phyloP scores from a whole-genome alignment of 2,113 vertebrate species.

The Sebastes schlegelii region DNA sequence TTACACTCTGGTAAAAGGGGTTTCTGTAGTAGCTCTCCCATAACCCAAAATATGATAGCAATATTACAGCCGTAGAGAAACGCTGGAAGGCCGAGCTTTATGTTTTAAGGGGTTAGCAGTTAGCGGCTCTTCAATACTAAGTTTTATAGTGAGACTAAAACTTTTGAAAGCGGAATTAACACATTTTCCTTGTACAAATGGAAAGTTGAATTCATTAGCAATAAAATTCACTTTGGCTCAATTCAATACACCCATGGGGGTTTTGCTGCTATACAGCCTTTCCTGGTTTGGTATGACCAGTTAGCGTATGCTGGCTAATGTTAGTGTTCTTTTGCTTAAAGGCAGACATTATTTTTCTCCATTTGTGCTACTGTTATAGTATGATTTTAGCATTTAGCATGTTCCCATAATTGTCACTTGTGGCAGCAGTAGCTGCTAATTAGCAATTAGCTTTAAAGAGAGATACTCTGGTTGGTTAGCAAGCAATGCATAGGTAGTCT shows the following conservation, averaged over 20 bases:
- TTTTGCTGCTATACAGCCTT: background rate
- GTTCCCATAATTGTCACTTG: background rate
- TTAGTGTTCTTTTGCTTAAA: background rate
- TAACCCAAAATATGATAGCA: background rate
- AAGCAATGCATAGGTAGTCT: background rate
- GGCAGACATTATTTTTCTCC: background rate
- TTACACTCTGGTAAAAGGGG: background rate
- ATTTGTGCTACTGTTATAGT: background rate
- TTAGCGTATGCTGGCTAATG: background rate
- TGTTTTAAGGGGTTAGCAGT: background rate
- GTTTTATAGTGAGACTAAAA: background rate
- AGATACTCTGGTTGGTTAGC: background rate
- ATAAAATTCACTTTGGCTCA: background rate
- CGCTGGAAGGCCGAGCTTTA: too few relatives aligned
- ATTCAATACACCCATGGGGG: background rate
- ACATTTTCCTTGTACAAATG: background rate
- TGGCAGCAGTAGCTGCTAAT: background rate
- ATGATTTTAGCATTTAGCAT: background rate
- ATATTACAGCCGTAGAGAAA: background rate
- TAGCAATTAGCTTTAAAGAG: background rate
- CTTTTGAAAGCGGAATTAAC: background rate
- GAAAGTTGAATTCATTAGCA: background rate
- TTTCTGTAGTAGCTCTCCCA: background rate
- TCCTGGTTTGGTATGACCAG: background rate
- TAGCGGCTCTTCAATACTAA: background rate